Conservation (phyloP, 2,888 invertebrate species). For the Lepetodrilus schrolli region DNA sequence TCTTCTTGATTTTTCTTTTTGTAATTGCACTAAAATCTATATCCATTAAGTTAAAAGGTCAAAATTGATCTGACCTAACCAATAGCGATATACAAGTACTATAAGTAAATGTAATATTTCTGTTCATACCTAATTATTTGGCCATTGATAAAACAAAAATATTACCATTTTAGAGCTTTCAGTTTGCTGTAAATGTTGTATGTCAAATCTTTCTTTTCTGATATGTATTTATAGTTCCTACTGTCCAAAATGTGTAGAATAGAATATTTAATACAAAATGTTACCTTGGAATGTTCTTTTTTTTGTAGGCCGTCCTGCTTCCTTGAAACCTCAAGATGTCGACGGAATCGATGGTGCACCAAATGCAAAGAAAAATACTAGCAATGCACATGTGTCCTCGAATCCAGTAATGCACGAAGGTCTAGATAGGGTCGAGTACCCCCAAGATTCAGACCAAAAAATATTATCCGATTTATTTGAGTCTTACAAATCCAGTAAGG, state of each 20-base stretch:
- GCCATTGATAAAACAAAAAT: background rate
- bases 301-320: background rate
- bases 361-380: background rate
- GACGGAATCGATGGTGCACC: background rate
- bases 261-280: background rate
- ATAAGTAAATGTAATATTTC: too few species aligned
- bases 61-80: too few species aligned
- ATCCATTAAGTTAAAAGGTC: too few species aligned
- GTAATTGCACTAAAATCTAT: too few species aligned
- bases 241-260: background rate
- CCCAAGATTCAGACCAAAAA: slow-evolving; percentile 60
- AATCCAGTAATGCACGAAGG: background rate
- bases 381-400: background rate
- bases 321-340: background rate
- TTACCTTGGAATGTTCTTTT: background rate
- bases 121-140: background rate
- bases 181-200: background rate
- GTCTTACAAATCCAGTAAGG: slow-evolving; percentile 41
- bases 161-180: background rate
- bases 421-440: slow-evolving; percentile 48
- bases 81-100: too few species aligned
- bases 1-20: too few species aligned
- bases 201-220: too few species aligned
- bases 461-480: slow-evolving; percentile 56
- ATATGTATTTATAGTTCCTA: background rate